A percentile compares a stretch with the other conserved stretches of the same genome.
Conservation (phyloP, 2,888 invertebrate genomes). For the Ischnus inquisitorius region DNA sequence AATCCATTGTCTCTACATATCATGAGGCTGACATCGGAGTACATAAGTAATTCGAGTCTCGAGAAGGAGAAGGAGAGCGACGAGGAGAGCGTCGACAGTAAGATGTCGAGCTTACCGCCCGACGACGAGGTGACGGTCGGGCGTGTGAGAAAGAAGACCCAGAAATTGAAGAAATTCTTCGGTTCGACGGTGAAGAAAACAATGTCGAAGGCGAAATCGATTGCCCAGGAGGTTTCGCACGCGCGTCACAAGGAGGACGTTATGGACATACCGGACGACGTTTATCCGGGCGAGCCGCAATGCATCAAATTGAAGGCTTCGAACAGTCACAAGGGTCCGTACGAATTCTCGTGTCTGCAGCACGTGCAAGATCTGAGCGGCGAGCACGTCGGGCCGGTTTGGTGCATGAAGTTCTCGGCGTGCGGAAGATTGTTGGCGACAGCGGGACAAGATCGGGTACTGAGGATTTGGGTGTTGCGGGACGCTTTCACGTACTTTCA, state of each 20-base stretch:
- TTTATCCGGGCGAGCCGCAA: conserved; percentile 90
- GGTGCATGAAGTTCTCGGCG: conserved; percentile 99
- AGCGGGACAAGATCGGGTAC: conserved; percentile 97
- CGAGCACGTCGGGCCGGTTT: conserved; percentile 97
- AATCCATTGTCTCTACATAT: conserved; percentile 98
- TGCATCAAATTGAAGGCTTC: conserved; percentile 97
- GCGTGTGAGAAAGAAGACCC: conserved; percentile 86
- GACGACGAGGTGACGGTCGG: conserved; percentile 86
- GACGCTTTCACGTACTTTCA: conserved; percentile 97
- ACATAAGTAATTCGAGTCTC: conserved; percentile 90
- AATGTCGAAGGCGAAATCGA: conserved; percentile 95
- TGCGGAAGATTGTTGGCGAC: conserved; percentile 98
- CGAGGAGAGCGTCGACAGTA: conserved; percentile 91
- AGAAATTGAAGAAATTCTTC: conserved; percentile 92
- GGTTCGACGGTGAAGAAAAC: conserved; percentile 96
- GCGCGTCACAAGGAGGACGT: conserved; percentile 95
- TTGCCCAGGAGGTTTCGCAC: conserved; percentile 95
- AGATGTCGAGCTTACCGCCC: conserved; percentile 87
- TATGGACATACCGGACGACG: conserved; percentile 93
- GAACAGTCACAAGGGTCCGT: conserved; percentile 98
- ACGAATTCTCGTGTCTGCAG: conserved; percentile 96
- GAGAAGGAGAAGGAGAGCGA: conserved; percentile 91
- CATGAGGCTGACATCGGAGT: conserved; percentile 96
- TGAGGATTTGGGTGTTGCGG: conserved; percentile 97
- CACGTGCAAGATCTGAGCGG: conserved; percentile 95